Conservation (phyloP, 2,113 vertebrate genomes). For the Eublepharis macularius region DNA sequence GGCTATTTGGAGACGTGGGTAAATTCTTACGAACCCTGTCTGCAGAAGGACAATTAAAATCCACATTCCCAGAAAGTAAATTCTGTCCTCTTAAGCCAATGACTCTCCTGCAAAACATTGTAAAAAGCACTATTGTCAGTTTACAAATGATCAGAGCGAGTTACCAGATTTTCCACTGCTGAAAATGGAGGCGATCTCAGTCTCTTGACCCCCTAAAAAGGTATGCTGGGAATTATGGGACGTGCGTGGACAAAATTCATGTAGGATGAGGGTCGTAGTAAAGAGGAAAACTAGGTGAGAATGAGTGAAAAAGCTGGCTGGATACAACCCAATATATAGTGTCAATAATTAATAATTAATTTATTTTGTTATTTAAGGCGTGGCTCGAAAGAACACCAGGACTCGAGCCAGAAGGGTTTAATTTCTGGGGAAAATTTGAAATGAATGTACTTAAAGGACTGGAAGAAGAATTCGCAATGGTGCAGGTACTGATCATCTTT, state of each 20-base stretch:
- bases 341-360: not conserved
- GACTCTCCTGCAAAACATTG: not conserved
- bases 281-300: too few relatives aligned
- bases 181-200: too few relatives aligned
- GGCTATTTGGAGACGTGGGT: too few relatives aligned
- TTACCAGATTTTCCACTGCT: not conserved
- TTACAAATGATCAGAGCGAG: not conserved
- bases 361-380: conserved; percentile 71
- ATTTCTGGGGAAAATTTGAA: conserved; percentile 93
- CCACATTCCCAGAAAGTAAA: too few relatives aligned
- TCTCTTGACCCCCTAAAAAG: too few relatives aligned
- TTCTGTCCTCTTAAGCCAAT: too few relatives aligned
- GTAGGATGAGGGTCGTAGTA: too few relatives aligned
- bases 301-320: too few relatives aligned
- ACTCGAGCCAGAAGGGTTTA: conserved; percentile 87
- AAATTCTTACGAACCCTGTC: too few relatives aligned
- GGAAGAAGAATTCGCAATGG: conserved; percentile 78
- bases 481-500: conserved; percentile 78
- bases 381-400: conserved; percentile 98
- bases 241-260: too few relatives aligned
- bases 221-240: too few relatives aligned
- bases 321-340: not conserved
- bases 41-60: too few relatives aligned
- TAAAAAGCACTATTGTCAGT: not conserved
- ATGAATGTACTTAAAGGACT: conserved; percentile 85